These are phyloP conservation scores for Platygyra sinensis DNA, from an alignment of 64 coral and sea anemone species.

Conservation along the genomic window DNA sequence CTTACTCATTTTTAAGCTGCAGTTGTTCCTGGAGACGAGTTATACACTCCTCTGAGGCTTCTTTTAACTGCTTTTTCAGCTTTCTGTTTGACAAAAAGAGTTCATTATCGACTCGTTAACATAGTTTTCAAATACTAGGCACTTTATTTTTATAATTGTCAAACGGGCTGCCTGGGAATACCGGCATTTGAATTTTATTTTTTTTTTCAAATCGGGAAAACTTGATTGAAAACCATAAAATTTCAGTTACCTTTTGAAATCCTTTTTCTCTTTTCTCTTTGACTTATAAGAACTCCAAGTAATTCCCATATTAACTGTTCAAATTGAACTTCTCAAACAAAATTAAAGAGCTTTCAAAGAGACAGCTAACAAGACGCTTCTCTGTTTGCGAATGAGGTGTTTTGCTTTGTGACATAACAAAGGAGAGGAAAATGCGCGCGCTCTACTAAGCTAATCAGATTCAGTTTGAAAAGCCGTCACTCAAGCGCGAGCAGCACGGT, in stretches of 20 bases:
- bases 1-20: slow-evolving; percentile 4
- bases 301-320: no score
- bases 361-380: neutral
- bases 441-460: neutral
- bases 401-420: slow-evolving; percentile 17
- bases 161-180: neutral
- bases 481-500: neutral
- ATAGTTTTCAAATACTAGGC: no score
- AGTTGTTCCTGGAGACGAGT: slow-evolving; percentile 21
- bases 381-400: slow-evolving; percentile 3
- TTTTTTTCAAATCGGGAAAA: neutral
- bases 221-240: neutral
- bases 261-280: neutral
- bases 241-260: neutral
- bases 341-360: neutral
- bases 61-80: slow-evolving; percentile 5
- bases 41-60: neutral
- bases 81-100: neutral
- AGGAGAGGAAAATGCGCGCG: neutral
- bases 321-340: neutral
- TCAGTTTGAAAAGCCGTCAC: neutral
- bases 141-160: no score
- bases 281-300: no score
- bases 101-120: neutral
- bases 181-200: neutral